Evolutionary conservation across 1,140 invertebrate genomes (phyloP).

Genomic region (Magallana gigas): DNA sequence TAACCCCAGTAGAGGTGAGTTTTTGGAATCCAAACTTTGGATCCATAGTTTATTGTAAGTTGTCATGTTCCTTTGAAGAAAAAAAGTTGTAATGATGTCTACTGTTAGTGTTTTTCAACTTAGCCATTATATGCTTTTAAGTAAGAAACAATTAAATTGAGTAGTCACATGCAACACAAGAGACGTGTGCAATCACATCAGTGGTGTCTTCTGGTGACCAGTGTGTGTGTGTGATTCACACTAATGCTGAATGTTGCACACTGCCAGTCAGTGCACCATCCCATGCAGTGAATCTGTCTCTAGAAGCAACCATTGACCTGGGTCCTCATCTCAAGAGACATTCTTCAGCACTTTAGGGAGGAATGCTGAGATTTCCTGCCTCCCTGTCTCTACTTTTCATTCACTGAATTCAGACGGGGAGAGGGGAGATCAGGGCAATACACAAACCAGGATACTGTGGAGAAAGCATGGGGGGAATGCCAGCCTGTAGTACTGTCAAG

Average conservation of each 20-base stretch:
- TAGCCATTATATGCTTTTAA: too few relatives aligned
- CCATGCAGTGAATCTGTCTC: background rate
- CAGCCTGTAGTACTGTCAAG: too few relatives aligned
- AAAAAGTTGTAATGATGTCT: too few relatives aligned
- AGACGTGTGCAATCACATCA: too few relatives aligned
- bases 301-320: background rate
- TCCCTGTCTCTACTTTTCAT: background rate
- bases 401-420: background rate
- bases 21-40: too few relatives aligned
- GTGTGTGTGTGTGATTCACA: too few relatives aligned
- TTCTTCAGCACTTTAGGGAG: background rate
- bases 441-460: background rate
- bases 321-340: background rate
- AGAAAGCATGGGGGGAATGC: background rate
- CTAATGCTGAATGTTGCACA: background rate
- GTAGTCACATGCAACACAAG: too few relatives aligned
- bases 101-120: too few relatives aligned
- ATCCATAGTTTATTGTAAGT: too few relatives aligned
- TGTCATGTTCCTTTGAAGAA: too few relatives aligned
- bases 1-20: constrained; percentile 87
- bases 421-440: background rate
- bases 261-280: background rate
- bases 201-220: too few relatives aligned
- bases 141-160: too few relatives aligned
- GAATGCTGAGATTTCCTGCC: background rate